Evolutionary conservation across 2,888 invertebrate species (phyloP), one percentile per base, ranked within the genome.

Genomic region (Incurvaria masculella): DNA sequence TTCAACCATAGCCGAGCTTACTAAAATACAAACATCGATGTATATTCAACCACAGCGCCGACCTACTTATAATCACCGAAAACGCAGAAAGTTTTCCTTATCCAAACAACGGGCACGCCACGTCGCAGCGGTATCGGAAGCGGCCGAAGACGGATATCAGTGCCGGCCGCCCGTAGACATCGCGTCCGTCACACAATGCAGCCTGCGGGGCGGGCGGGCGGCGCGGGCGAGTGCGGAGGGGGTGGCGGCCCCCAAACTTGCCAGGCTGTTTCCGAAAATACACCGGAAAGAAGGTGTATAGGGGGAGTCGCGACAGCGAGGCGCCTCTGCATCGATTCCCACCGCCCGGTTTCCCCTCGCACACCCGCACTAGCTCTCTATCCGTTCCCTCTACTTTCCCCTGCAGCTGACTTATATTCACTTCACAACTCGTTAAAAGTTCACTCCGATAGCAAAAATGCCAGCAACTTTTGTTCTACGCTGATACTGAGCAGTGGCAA

Each of bases 391-490:
- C 67, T 66, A 67, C 61, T 64, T 63, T 66, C 66, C 66, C 63
- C 61, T 62, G 62, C 62, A 64, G 63, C 64, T 61, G 67, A 70
- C 69, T 71, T 68, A 65, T 69, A 72, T 68, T 68, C 72, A 72
- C 67, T 69, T 68, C 64, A 66, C 65, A 71, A 72, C 70, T 72
- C 68, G 67, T 71, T 68, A 71, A 71, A 72, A 33, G 33, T 33
- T 33, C 8, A 14, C 33, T 14, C 14, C 6, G 33, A 33, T 33
- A 33, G 33, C 33, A 33, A 33, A 33, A 33, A 33, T 33, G 33
- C 14, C 14, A n/a, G 14, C 6, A 33, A 33, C 33, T 33, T 33
- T 33, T 33, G 33, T 33, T 33, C 14, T 33, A 4, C 23, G 23
- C 23, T 10, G 23, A 23, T 23, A 23, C 10, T 23, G 23, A 6